Evolutionary conservation across 1,140 invertebrate genomes (phyloP), one percentile per base, ranked within the genome.

Genomic region (Drosophila oshimai): DNA sequence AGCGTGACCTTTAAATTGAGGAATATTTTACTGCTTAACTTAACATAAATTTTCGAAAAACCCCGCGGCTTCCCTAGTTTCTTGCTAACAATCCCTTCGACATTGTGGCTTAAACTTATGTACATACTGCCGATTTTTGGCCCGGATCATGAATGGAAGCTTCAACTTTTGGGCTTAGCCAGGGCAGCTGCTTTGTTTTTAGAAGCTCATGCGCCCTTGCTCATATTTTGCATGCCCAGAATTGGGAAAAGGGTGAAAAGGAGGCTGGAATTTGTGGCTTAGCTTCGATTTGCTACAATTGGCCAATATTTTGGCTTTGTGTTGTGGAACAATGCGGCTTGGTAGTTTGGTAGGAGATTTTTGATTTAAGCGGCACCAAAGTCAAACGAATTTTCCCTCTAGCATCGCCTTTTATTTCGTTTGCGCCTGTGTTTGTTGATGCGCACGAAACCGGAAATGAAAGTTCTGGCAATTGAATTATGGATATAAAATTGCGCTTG

Each of bases 401-500:
- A 1, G 7, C 4, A n/a, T 28, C 17, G 15, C 26, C 7, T 22
- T 15, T 4, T 12, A 39, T 58, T 62, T 47, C 58, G 18, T 24
- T 12, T 22, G 47, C 33, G 29, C 31, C n/a, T 57, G 20, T 69
- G 49, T 61, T 26, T 58, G 22, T 13, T 76, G 73, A 51, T 71
- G 74, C 60, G 60, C 39, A 55, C 36, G 49, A 60, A 54, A 51
- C 29, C 74, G 58, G 67, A 72, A 77, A 71, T 71, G 58, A 77
- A 77, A 77, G 67, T 77, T 53, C 61, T 77, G 50, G 33, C 74
- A 77, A 77, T 77, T 77, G 67, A 77, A 67, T 77, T 77, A 77
- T 76, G 74, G 47, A 50, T 54, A 76, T 71, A 50, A 72, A 72
- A 68, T 76, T 77, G 57, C 37, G 42, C 58, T 54, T 50, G 45